Conservation (phyloP, 1,140 invertebrate species). For the Lycorma delicatula region DNA sequence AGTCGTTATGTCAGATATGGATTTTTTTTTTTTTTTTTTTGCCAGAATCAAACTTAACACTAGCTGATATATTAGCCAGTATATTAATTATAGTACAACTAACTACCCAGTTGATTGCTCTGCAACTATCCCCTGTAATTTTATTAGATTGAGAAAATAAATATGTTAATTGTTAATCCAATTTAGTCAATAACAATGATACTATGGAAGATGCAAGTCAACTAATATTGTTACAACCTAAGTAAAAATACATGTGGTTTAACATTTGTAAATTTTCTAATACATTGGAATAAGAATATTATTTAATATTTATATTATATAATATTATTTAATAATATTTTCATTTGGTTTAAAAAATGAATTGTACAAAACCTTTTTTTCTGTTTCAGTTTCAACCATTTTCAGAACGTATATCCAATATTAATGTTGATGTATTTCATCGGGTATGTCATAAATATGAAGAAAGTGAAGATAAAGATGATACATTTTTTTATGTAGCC, state of each 20-base stretch:
- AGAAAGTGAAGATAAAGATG: slow-evolving; percentile 51
- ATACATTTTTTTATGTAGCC: slow-evolving; percentile 69
- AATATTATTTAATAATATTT: background rate
- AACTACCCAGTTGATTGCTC: too few species aligned
- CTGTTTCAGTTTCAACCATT: slow-evolving; percentile 75
- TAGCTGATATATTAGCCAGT: too few species aligned
- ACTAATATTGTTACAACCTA: background rate
- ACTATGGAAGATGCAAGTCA: too few species aligned
- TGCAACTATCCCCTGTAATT: too few species aligned
- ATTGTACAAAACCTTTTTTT: slow-evolving; percentile 27
- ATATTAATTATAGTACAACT: too few species aligned
- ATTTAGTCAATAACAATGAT: too few species aligned
- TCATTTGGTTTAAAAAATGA: slow-evolving; percentile 13
- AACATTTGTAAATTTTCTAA: background rate
- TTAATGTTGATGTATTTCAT: slow-evolving; percentile 73
- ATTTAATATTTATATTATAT: slow-evolving; percentile 17
- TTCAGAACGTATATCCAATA: slow-evolving; percentile 68
- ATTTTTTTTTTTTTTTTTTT: too few species aligned
- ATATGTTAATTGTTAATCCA: too few species aligned
- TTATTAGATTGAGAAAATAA: too few species aligned
- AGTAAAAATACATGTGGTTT: background rate
- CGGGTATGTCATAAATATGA: slow-evolving; percentile 63
- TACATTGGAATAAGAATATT: slow-evolving; percentile 15
- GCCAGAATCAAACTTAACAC: too few species aligned
- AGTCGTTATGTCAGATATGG: too few species aligned